Evolutionary conservation across 1,140 invertebrate species (phyloP), one percentile per base, ranked within the genome.

Genomic region (Diabrotica undecimpunctata): DNA sequence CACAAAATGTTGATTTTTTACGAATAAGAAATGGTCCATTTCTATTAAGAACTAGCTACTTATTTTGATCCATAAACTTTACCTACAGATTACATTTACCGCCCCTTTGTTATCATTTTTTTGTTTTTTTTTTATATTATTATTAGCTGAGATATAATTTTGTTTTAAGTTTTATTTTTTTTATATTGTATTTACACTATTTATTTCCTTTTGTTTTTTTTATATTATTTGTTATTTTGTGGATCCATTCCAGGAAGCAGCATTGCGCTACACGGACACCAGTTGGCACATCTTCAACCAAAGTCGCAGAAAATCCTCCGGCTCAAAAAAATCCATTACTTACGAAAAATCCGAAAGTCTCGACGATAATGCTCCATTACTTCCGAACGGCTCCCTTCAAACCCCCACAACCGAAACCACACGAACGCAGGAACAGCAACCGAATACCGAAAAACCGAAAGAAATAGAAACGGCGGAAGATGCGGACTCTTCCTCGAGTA

Each of bases 201-300:
- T 6, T 54, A 13, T 54, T 54, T 7, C 5, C n/a, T 12, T 25
- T 25, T 25, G 25, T 25, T 25, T 25, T 25, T 25, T 25, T 25
- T 25, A 25, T 25, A 25, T 25, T 25, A 54, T 54, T 54, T 54
- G 5, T 57, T 41, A 8, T 4, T 37, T 37, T 37, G 35, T 12
- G n/a, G 8, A 14, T 39, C 68, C 56, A 70, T 77, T 74, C 62
- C 78, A 85, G 83, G 83, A 85, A 66, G 76, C 76, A 62, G 79
- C 81, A 66, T 81, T 83, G 66, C 76, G 83, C 53, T 85, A 84
- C 69, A 82, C 83, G 54, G 83, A 85, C 71, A 85, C 83, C n/a
- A 84, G 83, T 71, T 84, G 83, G 83, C 83, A 83, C 72, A 84
- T 85, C 54, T 83, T 84, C 71, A 77, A 81, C 51, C 81, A 81